phyloP scores from a whole-genome alignment of 2,113 vertebrate genomes.

The Mastomys coucha region DNA sequence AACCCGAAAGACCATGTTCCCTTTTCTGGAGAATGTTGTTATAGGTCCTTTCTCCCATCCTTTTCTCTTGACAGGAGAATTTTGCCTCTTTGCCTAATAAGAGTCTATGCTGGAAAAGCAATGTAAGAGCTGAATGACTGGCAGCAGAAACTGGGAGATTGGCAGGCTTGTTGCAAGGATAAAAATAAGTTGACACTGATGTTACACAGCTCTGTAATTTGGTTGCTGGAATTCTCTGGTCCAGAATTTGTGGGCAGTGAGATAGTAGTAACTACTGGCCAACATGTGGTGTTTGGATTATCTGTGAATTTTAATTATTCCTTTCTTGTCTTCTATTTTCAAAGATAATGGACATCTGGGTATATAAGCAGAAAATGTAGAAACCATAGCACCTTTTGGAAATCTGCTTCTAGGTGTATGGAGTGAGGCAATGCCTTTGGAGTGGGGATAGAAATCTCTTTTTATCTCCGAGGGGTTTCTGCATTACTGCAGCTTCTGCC shows the following conservation, averaged over 20 bases:
- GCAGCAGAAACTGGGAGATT: not conserved
- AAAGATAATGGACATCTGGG: not conserved
- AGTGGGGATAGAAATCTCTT: not conserved
- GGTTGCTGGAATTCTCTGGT: constrained; percentile 20
- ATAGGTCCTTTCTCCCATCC: not conserved
- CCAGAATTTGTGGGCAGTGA: constrained; percentile 4
- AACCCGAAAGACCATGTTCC: not conserved
- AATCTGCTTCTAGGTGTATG: not conserved
- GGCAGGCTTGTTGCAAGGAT: not conserved
- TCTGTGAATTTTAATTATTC: constrained; percentile 47
- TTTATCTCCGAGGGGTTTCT: not conserved
- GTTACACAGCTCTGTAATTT: not conserved
- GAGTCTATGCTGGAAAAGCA: not conserved
- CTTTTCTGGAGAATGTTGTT: not conserved
- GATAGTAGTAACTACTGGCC: not conserved
- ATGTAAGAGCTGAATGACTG: not conserved
- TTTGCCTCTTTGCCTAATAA: constrained; percentile 27
- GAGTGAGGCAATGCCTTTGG: not conserved
- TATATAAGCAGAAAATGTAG: not conserved
- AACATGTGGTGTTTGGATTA: constrained; percentile 3
- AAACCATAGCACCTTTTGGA: not conserved
- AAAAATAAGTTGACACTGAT: constrained; percentile 3
- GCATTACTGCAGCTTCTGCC: not conserved
- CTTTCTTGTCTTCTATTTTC: not conserved
- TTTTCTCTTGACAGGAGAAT: not conserved